Conservation (phyloP, 2,888 invertebrate genomes). For the Salpingus planirostris region DNA sequence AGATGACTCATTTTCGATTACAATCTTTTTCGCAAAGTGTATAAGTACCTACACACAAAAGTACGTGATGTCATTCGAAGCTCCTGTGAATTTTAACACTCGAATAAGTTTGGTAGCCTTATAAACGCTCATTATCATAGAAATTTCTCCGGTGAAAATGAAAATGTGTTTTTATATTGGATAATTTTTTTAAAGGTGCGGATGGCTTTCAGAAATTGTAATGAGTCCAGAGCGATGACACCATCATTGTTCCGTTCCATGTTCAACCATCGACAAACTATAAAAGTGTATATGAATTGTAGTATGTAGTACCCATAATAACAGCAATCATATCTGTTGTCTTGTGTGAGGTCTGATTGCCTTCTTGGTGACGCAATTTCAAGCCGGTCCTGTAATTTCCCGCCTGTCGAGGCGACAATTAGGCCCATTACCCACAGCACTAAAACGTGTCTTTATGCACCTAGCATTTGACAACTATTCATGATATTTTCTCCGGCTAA, state of each 20-base stretch:
- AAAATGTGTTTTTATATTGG: too few species aligned
- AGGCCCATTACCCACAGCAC: constrained; percentile 10
- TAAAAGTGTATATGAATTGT: too few species aligned
- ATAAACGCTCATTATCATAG: too few species aligned
- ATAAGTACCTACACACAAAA: constrained; percentile 15
- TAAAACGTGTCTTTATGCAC: constrained; percentile 13
- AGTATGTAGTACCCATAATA: too few species aligned
- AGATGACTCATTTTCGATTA: constrained; percentile 21
- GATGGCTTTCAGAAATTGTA: constrained; percentile 11
- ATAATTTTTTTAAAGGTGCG: too few species aligned
- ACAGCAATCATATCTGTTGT: constrained; percentile 6
- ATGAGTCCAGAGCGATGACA: constrained; percentile 14
- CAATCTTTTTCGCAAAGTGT: constrained; percentile 19
- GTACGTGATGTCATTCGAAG: constrained; percentile 21
- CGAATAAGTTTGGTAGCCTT: too few species aligned
- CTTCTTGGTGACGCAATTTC: constrained; percentile 16
- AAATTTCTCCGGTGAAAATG: too few species aligned
- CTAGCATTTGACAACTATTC: constrained; percentile 10
- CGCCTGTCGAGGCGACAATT: constrained; percentile 14
- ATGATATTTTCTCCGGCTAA: constrained; percentile 7
- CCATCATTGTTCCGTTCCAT: constrained; percentile 13
- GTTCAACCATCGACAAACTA: too few species aligned
- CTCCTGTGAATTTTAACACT: constrained; percentile 11
- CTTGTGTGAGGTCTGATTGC: constrained; percentile 12
- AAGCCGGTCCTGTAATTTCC: constrained; percentile 15